Conservation (phyloP, 2,113 vertebrate species). For the Toxotes chatareus region DNA sequence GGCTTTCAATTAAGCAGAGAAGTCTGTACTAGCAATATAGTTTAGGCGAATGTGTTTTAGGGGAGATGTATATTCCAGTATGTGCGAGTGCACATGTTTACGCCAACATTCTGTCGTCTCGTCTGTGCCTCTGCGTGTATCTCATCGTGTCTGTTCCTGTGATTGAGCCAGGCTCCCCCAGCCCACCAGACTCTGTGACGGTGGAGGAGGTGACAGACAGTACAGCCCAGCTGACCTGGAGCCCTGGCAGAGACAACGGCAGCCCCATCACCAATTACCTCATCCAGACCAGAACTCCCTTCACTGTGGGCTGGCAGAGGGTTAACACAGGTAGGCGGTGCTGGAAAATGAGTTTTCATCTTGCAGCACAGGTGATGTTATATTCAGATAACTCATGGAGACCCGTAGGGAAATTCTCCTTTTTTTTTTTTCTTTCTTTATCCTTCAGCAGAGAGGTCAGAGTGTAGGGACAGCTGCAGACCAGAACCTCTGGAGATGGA, state of each 20-base stretch:
- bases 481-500: conserved; percentile 8
- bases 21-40: conserved; percentile 1
- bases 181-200: conserved; percentile 87
- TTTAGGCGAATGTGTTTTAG: not conserved
- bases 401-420: conserved; percentile 33
- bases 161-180: conserved; percentile 88
- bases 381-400: conserved; percentile 41
- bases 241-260: conserved; percentile 90
- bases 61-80: conserved; percentile 8
- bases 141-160: conserved; percentile 70
- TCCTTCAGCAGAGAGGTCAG: conserved; percentile 28
- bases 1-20: not conserved
- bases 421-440: conserved; percentile 2
- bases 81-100: not conserved
- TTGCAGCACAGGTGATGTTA: conserved; percentile 30
- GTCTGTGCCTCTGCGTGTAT: conserved; percentile 42
- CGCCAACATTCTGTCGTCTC: not conserved
- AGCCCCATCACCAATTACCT: conserved; percentile 90
- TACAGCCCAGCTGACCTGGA: conserved; percentile 92
- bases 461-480: conserved; percentile 45
- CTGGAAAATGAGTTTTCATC: conserved; percentile 32
- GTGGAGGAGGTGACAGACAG: conserved; percentile 94
- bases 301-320: conserved; percentile 94
- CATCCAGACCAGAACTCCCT: conserved; percentile 91
- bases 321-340: conserved; percentile 88